A percentile compares a stretch with the other conserved stretches of the same genome.
These are phyloP conservation scores for Callosobruchus maculatus DNA, from an alignment of 2,888 invertebrate species.

Conservation along the genomic window DNA sequence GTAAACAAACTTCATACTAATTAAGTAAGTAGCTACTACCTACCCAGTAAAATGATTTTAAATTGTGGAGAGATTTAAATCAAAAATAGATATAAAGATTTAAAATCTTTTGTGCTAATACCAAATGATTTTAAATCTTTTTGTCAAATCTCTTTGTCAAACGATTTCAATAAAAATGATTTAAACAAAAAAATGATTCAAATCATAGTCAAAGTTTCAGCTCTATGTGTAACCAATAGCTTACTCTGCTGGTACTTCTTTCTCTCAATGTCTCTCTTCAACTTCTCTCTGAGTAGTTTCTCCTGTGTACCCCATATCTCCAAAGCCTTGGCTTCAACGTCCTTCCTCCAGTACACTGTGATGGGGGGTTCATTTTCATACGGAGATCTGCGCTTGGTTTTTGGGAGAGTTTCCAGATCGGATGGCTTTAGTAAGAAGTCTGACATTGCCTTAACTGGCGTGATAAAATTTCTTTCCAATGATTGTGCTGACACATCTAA, in stretches of 20 bases:
- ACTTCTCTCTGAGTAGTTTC: slow-evolving; percentile 70
- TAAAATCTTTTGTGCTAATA: no score
- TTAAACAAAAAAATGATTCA: no score
- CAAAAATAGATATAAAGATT: no score
- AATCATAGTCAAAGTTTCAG: no score
- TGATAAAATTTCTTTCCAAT: slow-evolving; percentile 88
- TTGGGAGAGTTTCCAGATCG: slow-evolving; percentile 81
- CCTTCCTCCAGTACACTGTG: slow-evolving; percentile 88
- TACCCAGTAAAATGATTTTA: no score
- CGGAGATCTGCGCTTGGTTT: slow-evolving; percentile 87
- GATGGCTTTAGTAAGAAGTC: slow-evolving; percentile 86
- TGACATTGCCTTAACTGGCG: slow-evolving; percentile 86
- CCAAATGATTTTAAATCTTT: no score
- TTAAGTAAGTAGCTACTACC: no score
- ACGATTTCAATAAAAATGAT: no score
- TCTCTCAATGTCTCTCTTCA: slow-evolving; percentile 74
- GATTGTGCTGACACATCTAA: slow-evolving; percentile 69
- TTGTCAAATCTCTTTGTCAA: no score
- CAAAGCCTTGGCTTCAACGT: slow-evolving; percentile 84
- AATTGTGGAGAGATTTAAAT: no score
- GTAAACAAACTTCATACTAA: no score
- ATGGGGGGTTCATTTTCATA: slow-evolving; percentile 92
- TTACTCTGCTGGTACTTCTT: slow-evolving; percentile 83
- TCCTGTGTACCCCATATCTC: slow-evolving; percentile 87
- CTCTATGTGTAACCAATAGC: no score